These are phyloP conservation scores for Polypedilum pembai DNA, from an alignment of 1,140 invertebrate species.

Conservation along the genomic window DNA sequence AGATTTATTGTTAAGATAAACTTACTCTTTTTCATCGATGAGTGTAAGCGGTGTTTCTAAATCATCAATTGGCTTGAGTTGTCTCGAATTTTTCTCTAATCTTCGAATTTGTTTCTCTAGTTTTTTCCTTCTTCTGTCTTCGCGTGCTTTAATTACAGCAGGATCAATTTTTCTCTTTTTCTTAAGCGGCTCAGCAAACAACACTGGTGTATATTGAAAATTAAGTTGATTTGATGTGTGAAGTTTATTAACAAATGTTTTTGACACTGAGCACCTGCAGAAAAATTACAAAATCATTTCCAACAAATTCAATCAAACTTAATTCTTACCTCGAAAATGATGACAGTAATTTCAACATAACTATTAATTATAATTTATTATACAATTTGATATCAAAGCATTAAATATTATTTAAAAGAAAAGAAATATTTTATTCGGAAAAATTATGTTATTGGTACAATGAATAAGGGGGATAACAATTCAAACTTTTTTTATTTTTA, in stretches of 20 bases:
- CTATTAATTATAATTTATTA: too few species aligned
- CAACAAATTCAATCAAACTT: neutral
- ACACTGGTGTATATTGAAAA: constrained; percentile 37
- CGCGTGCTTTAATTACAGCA: constrained; percentile 61
- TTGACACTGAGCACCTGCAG: neutral
- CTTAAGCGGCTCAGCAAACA: constrained; percentile 69
- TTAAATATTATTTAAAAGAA: too few species aligned
- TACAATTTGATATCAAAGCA: too few species aligned
- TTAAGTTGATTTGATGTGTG: neutral
- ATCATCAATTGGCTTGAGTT: constrained; percentile 78
- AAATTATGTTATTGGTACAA: too few species aligned
- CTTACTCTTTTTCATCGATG: constrained; percentile 58
- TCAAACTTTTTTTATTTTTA: too few species aligned
- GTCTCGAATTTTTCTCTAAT: constrained; percentile 64
- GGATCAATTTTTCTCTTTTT: constrained; percentile 84
- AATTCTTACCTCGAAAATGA: neutral
- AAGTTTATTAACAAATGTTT: neutral
- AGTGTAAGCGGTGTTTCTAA: constrained; percentile 60
- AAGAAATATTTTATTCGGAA: too few species aligned
- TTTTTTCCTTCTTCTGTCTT: constrained; percentile 70
- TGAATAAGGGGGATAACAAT: too few species aligned
- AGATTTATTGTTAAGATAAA: constrained; percentile 28
- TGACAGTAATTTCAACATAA: neutral
- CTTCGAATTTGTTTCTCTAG: constrained; percentile 74
- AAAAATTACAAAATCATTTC: neutral